Evolutionary conservation across 2,797 vertebrate species (phyloP).

Genomic region (Ispidina lecontei): DNA sequence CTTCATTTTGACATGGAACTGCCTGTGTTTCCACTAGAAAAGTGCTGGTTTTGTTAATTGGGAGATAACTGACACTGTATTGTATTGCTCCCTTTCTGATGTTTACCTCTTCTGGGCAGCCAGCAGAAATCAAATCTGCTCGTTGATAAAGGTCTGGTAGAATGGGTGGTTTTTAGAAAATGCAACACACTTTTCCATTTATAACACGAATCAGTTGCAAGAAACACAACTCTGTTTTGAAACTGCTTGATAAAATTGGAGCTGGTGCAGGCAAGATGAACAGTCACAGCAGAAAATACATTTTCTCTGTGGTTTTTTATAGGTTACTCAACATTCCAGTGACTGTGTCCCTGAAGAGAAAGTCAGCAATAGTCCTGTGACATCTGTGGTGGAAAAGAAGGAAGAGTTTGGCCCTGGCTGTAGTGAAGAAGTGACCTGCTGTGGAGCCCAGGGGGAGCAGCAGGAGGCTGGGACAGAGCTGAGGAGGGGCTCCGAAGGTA

Average conservation of each 20-base stretch:
- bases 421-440: not conserved
- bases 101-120: not conserved
- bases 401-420: not conserved
- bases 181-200: not conserved
- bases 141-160: not conserved
- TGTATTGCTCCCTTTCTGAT: not conserved
- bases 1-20: not conserved
- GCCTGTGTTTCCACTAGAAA: not conserved
- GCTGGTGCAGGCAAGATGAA: not conserved
- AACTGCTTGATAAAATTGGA: not conserved
- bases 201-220: rapidly evolving
- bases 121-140: not conserved
- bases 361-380: not conserved
- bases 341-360: not conserved
- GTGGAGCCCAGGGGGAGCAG: not conserved
- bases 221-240: not conserved
- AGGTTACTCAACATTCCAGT: not conserved
- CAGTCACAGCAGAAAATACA: not conserved
- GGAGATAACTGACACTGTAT: not conserved
- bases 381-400: not conserved
- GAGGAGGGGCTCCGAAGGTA: not conserved
- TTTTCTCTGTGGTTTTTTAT: not conserved
- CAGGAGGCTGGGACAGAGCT: not conserved
- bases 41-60: not conserved
- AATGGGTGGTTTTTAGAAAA: not conserved